A percentile compares a stretch with the other conserved stretches of the same genome.
These are phyloP conservation scores for Sebastes paucispinis DNA, from an alignment of 2,797 vertebrate genomes.

Conservation along the genomic window DNA sequence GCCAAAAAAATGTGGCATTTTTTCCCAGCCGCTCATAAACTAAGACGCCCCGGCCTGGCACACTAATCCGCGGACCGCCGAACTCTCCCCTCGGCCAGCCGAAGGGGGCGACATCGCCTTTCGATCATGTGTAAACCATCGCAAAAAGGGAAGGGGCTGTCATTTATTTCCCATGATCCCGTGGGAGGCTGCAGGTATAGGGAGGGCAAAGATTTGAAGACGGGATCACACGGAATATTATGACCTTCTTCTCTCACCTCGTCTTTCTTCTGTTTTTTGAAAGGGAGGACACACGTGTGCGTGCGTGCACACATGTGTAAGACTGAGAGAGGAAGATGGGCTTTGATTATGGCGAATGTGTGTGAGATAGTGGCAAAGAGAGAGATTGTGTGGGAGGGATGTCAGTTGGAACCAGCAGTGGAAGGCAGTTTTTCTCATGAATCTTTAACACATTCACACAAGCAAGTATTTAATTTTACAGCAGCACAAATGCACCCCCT, in stretches of 20 bases:
- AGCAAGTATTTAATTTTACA: slow-evolving; percentile 58
- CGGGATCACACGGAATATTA: slow-evolving; percentile 67
- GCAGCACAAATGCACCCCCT: slow-evolving; percentile 38
- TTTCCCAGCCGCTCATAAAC: slow-evolving; percentile 71
- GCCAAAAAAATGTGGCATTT: slow-evolving; percentile 67
- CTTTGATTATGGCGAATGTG: slow-evolving; percentile 49
- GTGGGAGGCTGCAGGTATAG: slow-evolving; percentile 47
- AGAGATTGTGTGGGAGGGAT: slow-evolving; percentile 62
- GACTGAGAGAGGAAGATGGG: background rate
- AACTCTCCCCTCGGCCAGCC: slow-evolving; percentile 54
- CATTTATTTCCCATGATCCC: slow-evolving; percentile 77
- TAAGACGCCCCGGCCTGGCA: slow-evolving; percentile 59
- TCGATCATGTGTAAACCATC: slow-evolving; percentile 80
- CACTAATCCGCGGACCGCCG: slow-evolving; percentile 69
- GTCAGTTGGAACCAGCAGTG: slow-evolving; percentile 46
- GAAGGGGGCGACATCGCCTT: slow-evolving; percentile 67
- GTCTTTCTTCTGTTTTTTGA: slow-evolving; percentile 36
- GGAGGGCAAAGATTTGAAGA: slow-evolving; percentile 52
- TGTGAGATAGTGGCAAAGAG: slow-evolving; percentile 44
- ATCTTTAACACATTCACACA: slow-evolving; percentile 67
- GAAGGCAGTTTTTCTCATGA: slow-evolving; percentile 56
- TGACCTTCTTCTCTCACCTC: slow-evolving; percentile 59
- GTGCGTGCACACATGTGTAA: background rate
- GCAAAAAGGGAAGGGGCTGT: slow-evolving; percentile 47
- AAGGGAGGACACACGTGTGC: slow-evolving; percentile 1